Evolutionary conservation across 1,140 invertebrate genomes (phyloP).

Genomic region (Drosophila sproati): DNA sequence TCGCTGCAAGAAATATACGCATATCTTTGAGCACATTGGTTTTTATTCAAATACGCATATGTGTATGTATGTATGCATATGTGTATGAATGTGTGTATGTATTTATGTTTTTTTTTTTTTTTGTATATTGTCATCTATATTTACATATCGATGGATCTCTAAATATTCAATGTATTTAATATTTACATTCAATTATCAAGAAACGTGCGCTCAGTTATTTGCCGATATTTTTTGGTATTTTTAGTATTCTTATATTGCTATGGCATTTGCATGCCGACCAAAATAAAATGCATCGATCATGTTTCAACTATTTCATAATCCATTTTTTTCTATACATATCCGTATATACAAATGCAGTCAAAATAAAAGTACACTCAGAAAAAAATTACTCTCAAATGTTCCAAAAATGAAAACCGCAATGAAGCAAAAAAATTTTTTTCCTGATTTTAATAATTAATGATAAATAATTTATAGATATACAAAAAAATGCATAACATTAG

Average conservation of each 20-base stretch:
- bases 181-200: conserved; percentile 13
- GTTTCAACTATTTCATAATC: conserved; percentile 17
- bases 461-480: too few relatives aligned
- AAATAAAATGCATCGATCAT: conserved; percentile 7
- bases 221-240: background rate
- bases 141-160: conserved; percentile 2
- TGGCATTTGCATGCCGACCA: conserved; percentile 5
- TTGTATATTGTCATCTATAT: background rate
- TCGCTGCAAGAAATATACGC: conserved; percentile 5
- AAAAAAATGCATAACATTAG: too few relatives aligned
- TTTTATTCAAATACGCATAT: conserved; percentile 1
- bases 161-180: conserved; percentile 11
- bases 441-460: too few relatives aligned
- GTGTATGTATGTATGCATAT: background rate
- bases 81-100: too few relatives aligned
- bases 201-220: conserved; percentile 16
- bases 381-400: too few relatives aligned
- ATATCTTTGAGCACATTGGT: background rate
- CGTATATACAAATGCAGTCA: background rate
- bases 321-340: background rate
- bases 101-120: too few relatives aligned
- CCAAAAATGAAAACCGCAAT: too few relatives aligned
- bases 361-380: background rate
- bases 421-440: too few relatives aligned
- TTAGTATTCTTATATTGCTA: conserved; percentile 21